Conservation (phyloP, 2,113 vertebrate genomes). For the Elaphurus davidianus region DNA sequence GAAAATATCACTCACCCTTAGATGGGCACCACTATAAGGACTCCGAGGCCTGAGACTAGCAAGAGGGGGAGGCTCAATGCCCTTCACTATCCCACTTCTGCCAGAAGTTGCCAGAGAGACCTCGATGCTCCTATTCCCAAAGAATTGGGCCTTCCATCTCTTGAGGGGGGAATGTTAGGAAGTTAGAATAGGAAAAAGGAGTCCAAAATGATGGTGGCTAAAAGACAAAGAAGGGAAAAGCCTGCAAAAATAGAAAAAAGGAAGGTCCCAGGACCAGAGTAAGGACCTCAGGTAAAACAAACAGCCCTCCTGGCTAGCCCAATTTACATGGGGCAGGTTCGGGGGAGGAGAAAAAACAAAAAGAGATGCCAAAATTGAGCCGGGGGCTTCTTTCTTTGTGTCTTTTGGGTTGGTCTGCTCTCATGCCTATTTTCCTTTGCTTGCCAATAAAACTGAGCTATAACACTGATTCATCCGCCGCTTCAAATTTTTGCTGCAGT, state of each 20-base stretch:
- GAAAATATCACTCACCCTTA: not conserved
- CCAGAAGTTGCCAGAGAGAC: not conserved
- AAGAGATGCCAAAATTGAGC: not conserved
- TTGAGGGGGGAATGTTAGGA: not conserved
- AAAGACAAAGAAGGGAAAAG: not conserved
- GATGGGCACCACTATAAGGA: not conserved
- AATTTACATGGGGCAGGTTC: not conserved
- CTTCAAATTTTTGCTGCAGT: not conserved
- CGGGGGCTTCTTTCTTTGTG: fast-evolving
- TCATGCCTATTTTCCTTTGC: not conserved
- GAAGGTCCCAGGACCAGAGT: not conserved
- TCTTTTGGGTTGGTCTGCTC: not conserved
- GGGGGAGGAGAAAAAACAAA: not conserved
- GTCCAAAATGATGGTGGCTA: not conserved
- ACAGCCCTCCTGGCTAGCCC: not conserved
- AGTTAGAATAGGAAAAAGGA: not conserved
- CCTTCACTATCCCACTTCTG: not conserved
- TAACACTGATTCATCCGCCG: fast-evolving
- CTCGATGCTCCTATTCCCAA: not conserved
- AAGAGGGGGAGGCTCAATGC: not conserved
- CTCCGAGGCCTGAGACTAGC: not conserved
- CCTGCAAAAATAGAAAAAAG: not conserved
- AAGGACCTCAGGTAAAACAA: not conserved
- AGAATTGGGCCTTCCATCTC: not conserved
- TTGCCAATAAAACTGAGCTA: not conserved